These are phyloP conservation scores for Helicoverpa zea DNA, from an alignment of 1,140 invertebrate genomes.

Conservation along the genomic window DNA sequence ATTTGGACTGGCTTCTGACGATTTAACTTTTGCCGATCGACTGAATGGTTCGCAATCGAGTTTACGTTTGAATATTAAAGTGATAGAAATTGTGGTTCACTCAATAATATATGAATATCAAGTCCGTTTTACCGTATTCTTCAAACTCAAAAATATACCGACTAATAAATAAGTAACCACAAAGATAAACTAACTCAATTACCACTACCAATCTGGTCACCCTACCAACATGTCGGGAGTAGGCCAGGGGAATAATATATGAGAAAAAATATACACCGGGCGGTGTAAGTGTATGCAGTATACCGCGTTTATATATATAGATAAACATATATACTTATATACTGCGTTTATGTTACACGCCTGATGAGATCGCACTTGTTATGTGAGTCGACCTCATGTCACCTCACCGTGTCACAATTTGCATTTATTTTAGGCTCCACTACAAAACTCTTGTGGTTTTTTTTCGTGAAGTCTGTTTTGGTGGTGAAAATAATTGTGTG, in stretches of 20 bases:
- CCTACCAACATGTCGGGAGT: conserved; percentile 43
- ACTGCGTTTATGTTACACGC: conserved; percentile 8
- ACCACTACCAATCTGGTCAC: neutral
- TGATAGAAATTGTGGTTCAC: too few relatives aligned
- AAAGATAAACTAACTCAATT: neutral
- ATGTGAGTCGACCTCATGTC: neutral
- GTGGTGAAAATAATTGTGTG: neutral
- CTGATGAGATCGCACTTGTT: conserved; percentile 30
- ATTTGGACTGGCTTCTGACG: neutral
- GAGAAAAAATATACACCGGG: conserved; percentile 45
- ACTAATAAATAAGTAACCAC: neutral
- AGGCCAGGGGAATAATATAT: conserved; percentile 49
- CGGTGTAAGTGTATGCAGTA: conserved; percentile 11
- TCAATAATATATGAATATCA: too few relatives aligned
- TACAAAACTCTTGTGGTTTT: neutral
- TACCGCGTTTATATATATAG: neutral
- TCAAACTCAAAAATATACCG: too few relatives aligned
- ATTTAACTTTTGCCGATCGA: too few relatives aligned
- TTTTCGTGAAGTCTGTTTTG: neutral
- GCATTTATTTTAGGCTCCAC: conserved; percentile 7
- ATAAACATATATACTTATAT: conserved; percentile 12
- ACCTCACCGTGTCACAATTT: neutral
- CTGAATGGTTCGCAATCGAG: too few relatives aligned
- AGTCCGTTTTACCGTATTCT: too few relatives aligned
- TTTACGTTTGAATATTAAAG: too few relatives aligned